Evolutionary conservation across 2,113 vertebrate species (phyloP).

Genomic region (Toxotes jaculatrix): DNA sequence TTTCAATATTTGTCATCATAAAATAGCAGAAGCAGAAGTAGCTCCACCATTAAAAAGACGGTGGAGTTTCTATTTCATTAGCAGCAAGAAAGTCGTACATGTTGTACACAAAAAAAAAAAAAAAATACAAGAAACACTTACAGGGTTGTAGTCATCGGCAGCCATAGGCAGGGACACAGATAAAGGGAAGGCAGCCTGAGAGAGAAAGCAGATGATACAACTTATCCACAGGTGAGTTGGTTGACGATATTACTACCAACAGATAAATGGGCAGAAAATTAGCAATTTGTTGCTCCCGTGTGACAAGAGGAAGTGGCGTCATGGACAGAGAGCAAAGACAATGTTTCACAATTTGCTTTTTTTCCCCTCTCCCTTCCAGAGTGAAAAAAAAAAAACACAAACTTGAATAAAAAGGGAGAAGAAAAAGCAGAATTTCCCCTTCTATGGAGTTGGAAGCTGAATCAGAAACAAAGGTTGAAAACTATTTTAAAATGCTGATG

Average conservation of each 20-base stretch:
- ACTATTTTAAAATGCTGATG: accelerated
- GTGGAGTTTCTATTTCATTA: neutral
- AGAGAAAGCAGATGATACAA: conserved; percentile 30
- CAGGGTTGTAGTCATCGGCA: conserved; percentile 86
- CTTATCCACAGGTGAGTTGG: conserved; percentile 7
- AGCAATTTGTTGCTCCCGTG: neutral
- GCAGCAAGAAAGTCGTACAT: neutral
- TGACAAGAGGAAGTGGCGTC: conserved; percentile 67
- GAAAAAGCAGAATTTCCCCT: conserved; percentile 1
- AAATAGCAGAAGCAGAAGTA: conserved; percentile 61
- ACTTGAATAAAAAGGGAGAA: neutral
- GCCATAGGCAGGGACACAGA: conserved; percentile 84
- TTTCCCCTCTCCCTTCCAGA: neutral
- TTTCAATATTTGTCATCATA: neutral
- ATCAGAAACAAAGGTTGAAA: neutral
- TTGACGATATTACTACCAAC: neutral
- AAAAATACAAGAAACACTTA: conserved; percentile 81
- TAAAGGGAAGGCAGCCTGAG: conserved; percentile 82
- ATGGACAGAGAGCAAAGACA: neutral
- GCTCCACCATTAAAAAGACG: neutral
- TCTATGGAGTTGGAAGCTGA: conserved; percentile 1
- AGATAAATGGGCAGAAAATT: conserved; percentile 11
- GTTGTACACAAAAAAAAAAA: neutral
- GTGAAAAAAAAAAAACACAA: neutral
- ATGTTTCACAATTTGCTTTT: conserved; percentile 21